phyloP scores from a whole-genome alignment of 2,888 invertebrate species.

The Incurvaria masculella region DNA sequence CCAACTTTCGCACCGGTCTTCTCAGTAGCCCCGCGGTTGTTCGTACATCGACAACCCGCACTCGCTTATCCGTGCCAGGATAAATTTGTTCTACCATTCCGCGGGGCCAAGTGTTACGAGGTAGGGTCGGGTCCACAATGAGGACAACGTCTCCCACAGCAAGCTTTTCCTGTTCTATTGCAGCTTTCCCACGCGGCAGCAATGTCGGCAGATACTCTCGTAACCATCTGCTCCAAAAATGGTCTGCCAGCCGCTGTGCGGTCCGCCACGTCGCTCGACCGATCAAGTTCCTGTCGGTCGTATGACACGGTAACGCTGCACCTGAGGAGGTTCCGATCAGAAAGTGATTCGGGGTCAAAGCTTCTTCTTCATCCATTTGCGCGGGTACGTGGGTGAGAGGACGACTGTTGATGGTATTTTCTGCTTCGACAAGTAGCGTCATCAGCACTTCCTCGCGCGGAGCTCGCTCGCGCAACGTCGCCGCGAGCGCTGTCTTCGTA shows the following conservation, averaged over 20 bases:
- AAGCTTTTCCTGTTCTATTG: neutral
- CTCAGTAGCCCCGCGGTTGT: slow-evolving; percentile 1
- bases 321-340: neutral
- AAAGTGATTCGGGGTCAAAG: slow-evolving; percentile 4
- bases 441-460: neutral
- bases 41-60: slow-evolving; percentile 4
- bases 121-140: slow-evolving; percentile 2
- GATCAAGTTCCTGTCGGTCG: neutral
- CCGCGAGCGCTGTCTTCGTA: neutral
- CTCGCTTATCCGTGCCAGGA: slow-evolving; percentile 2
- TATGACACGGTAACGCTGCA: neutral
- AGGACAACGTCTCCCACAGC: slow-evolving; percentile 3
- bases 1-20: neutral
- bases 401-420: neutral
- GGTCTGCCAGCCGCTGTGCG: slow-evolving; percentile 2
- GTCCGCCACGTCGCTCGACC: slow-evolving; percentile 2
- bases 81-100: slow-evolving; percentile 3
- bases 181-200: neutral
- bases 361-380: neutral
- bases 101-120: slow-evolving; percentile 3
- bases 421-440: slow-evolving; percentile 3
- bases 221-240: slow-evolving; percentile 6
- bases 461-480: neutral
- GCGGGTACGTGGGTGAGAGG: neutral
- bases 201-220: slow-evolving; percentile 4